Evolutionary conservation across 2,797 vertebrate species (phyloP).

Genomic region (Schizothorax lantsangensis): DNA sequence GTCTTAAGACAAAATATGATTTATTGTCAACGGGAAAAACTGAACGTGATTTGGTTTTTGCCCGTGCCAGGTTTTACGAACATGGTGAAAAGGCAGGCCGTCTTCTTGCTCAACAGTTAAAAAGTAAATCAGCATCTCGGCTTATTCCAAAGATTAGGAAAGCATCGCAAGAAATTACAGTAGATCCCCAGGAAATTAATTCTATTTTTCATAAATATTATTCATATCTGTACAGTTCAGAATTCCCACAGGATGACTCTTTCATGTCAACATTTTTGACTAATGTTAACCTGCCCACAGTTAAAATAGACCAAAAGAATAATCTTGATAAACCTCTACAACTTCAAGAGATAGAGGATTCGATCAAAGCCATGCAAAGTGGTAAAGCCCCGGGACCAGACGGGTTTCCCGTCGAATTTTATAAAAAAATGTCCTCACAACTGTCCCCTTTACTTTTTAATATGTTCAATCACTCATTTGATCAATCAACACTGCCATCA

Average conservation of each 20-base stretch:
- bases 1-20: slow-evolving; percentile 19
- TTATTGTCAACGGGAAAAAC: background rate
- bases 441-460: slow-evolving; percentile 3
- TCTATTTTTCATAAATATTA: background rate
- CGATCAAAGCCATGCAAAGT: slow-evolving; percentile 29
- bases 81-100: slow-evolving; percentile 8
- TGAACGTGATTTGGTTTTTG: background rate
- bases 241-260: background rate
- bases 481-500: background rate
- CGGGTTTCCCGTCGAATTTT: slow-evolving; percentile 14
- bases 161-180: background rate
- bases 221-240: background rate
- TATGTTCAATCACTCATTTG: slow-evolving; percentile 11
- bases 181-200: background rate
- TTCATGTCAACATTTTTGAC: too few relatives aligned
- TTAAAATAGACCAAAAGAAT: background rate
- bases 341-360: background rate
- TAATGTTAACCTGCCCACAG: background rate
- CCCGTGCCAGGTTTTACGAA: background rate
- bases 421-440: slow-evolving; percentile 6
- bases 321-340: background rate
- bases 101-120: slow-evolving; percentile 29
- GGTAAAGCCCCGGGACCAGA: slow-evolving; percentile 36
- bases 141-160: slow-evolving; percentile 10
- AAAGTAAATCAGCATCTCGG: slow-evolving; percentile 4